These are phyloP conservation scores for Galerucella nymphaeae DNA, from an alignment of 2,888 invertebrate genomes.

Conservation along the genomic window DNA sequence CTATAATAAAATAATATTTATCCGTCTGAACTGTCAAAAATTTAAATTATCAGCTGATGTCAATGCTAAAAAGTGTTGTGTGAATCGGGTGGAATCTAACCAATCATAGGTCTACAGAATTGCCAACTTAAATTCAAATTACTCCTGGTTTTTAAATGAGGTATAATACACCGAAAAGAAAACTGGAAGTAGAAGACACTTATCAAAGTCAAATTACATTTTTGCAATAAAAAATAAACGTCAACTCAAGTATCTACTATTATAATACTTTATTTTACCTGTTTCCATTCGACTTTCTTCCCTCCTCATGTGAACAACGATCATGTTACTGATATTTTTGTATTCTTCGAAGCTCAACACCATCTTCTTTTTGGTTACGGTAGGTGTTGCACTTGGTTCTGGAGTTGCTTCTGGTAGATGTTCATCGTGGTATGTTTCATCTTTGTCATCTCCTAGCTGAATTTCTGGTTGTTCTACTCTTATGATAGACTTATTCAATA, in stretches of 20 bases:
- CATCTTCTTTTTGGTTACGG: conserved; percentile 74
- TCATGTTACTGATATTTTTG: conserved; percentile 89
- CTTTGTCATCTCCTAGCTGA: conserved; percentile 85
- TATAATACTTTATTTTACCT: conserved; percentile 60
- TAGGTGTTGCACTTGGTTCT: conserved; percentile 37
- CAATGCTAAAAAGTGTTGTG: too few relatives aligned
- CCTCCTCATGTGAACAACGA: conserved; percentile 88
- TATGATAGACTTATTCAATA: conserved; percentile 96
- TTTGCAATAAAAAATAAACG: too few relatives aligned
- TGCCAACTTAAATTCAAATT: too few relatives aligned
- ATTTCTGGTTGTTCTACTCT: conserved; percentile 98
- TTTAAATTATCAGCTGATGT: too few relatives aligned
- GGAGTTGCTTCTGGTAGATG: conserved; percentile 55
- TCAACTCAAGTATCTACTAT: too few relatives aligned
- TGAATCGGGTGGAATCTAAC: too few relatives aligned
- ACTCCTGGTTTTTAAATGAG: too few relatives aligned
- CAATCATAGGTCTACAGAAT: too few relatives aligned
- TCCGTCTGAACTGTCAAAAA: too few relatives aligned
- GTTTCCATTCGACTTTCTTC: conserved; percentile 80
- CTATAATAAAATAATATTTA: too few relatives aligned
- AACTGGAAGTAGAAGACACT: too few relatives aligned
- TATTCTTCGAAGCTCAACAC: conserved; percentile 94
- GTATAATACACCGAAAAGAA: not conserved
- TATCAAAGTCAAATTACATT: too few relatives aligned
- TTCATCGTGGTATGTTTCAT: conserved; percentile 65